Conservation (phyloP, 2,797 vertebrate species). For the Salarias fasciatus region DNA sequence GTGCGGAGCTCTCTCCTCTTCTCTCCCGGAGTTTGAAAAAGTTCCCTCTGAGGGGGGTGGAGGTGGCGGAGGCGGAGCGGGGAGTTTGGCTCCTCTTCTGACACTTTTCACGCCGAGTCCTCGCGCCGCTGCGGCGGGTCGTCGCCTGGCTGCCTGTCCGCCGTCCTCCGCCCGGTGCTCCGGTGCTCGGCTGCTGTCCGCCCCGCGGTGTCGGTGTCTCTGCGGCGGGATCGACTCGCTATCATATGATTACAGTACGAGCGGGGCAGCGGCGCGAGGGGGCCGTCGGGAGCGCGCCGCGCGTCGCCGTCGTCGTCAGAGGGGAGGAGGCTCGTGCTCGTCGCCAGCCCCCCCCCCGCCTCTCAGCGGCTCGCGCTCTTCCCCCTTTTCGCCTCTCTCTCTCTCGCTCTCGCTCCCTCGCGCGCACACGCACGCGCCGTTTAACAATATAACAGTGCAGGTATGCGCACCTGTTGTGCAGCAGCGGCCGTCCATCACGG, state of each 20-base stretch:
- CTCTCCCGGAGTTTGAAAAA: constrained; percentile 61
- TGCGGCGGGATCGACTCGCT: constrained; percentile 63
- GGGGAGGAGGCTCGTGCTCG: constrained; percentile 57
- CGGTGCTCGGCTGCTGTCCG: constrained; percentile 41
- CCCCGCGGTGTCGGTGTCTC: constrained; percentile 71
- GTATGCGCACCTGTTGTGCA: constrained; percentile 68
- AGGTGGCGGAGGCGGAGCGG: not conserved
- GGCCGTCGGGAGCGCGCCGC: constrained; percentile 64
- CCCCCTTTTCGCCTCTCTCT: constrained; percentile 2
- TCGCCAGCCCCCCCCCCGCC: not conserved
- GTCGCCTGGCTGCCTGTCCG: too few relatives aligned
- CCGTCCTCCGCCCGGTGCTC: constrained; percentile 43
- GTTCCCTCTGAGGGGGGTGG: constrained; percentile 40
- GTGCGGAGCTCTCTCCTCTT: constrained; percentile 27
- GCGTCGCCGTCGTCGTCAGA: constrained; percentile 58
- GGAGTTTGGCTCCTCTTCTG: constrained; percentile 17
- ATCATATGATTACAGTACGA: constrained; percentile 84
- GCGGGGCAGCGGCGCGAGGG: constrained; percentile 64
- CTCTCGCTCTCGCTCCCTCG: not conserved
- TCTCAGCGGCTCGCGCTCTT: constrained; percentile 5
- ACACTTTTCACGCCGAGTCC: constrained; percentile 29
- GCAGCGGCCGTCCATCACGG: constrained; percentile 54
- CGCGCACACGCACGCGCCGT: constrained; percentile 4
- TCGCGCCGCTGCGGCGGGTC: constrained; percentile 32
- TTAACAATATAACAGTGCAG: constrained; percentile 54